Evolutionary conservation across 2,113 vertebrate species (phyloP), one percentile per base, ranked within the genome.

Genomic region (Myiopsitta monachus): DNA sequence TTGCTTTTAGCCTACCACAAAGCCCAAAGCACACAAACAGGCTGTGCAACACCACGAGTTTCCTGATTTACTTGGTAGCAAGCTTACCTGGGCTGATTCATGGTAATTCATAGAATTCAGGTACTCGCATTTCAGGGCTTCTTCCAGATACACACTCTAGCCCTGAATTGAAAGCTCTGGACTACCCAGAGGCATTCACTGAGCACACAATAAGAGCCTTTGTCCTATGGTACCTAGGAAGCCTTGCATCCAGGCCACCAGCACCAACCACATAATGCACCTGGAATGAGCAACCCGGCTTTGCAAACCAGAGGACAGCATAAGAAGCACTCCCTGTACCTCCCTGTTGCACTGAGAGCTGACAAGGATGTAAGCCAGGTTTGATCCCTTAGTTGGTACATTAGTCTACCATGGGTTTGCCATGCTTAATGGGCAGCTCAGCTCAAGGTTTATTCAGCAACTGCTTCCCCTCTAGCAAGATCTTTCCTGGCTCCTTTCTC

Each of bases 11-110:
- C 52, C 36, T 14, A 12, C 55, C 54, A 33, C 44, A 51, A 31
- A 52, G 31, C 57, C 43, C 62, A 17, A n/a, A 54, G 41, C 2
- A 11, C 28, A 26, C 10, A 39, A 31, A 41, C 13, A 27, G 43
- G 46, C 30, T 47, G 33, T 4, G 15, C 43, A 73, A 24, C 33
- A 49, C 27, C 5, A 0, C 3, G 16, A 0, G 2, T 61, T 92
- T 63, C 86, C 75, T 63, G 18, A 79, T 49, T 75, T 79, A 41
- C 62, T 43, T 2, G 1, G 38, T 19, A n/a, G 38, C 30, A 46
- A 33, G n/a, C 30, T 87, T 46, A 38, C 54, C 0, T 1, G 23
- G 70, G 75, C 64, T 85, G 81, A 62, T 73, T 86, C 86, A 77
- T 3, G 4, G 28, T 31, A 68, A 73, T 73, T 84, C 39, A 62